phyloP scores from a whole-genome alignment of 2,888 invertebrate genomes.

The Prosopocoilus inquinatus region DNA sequence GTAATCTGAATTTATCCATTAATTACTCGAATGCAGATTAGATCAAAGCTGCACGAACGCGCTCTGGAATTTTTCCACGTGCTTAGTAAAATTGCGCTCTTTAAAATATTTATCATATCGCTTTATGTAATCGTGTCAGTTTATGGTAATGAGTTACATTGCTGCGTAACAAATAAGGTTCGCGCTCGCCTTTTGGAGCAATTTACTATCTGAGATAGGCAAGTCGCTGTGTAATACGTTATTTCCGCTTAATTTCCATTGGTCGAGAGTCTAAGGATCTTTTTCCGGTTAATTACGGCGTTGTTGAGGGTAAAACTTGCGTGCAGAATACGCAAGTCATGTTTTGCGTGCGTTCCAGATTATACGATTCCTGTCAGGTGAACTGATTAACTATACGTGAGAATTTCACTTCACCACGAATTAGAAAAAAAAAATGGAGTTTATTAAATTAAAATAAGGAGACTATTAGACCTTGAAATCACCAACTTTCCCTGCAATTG shows the following conservation, averaged over 20 bases:
- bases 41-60: no score
- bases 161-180: conserved; percentile 13
- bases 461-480: no score
- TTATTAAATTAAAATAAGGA: no score
- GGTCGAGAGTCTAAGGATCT: conserved; percentile 26
- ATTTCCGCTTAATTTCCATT: conserved; percentile 33
- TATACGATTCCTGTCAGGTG: no score
- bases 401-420: no score
- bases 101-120: background rate
- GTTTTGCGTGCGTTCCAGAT: background rate
- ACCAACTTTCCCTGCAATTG: no score
- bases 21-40: no score
- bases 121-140: conserved; percentile 2
- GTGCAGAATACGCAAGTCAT: conserved; percentile 5
- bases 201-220: conserved; percentile 18
- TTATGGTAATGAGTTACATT: conserved; percentile 7
- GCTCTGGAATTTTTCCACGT: no score
- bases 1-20: no score
- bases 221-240: conserved; percentile 31
- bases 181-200: conserved; percentile 19
- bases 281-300: conserved; percentile 32
- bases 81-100: no score
- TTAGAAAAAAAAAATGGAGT: no score
- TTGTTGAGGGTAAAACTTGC: conserved; percentile 7
- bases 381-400: no score